These are phyloP conservation scores for Apodemia hepburni DNA, from an alignment of 2,888 invertebrate species.

Conservation along the genomic window DNA sequence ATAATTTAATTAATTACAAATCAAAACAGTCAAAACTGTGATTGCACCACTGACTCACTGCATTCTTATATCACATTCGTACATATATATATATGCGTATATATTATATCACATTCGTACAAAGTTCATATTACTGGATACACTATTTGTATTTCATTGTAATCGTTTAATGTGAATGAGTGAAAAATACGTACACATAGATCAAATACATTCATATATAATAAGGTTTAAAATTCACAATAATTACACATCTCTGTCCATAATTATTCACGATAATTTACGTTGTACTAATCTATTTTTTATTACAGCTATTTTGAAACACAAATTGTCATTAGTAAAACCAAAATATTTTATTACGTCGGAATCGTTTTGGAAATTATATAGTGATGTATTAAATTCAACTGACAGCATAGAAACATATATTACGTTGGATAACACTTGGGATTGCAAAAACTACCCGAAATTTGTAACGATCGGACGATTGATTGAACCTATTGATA, in stretches of 20 bases:
- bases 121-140: no score
- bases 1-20: no score
- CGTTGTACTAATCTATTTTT: neutral
- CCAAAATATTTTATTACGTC: slow-evolving; percentile 85
- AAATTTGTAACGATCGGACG: slow-evolving; percentile 38
- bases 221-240: no score
- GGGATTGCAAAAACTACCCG: slow-evolving; percentile 30
- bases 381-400: slow-evolving; percentile 43
- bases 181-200: no score
- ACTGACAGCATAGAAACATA: slow-evolving; percentile 46
- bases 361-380: slow-evolving; percentile 61
- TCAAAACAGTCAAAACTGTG: no score
- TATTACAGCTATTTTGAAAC: slow-evolving; percentile 80
- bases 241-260: neutral
- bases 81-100: no score
- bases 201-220: no score
- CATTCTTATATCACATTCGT: no score
- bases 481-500: slow-evolving; percentile 42
- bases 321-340: slow-evolving; percentile 82
- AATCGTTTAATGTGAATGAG: no score
- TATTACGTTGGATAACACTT: slow-evolving; percentile 45
- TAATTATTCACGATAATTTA: neutral
- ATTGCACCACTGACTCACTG: no score
- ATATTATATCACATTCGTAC: no score
- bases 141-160: no score